phyloP scores from a whole-genome alignment of 2,113 vertebrate genomes.

The Gorsachius goisagi region DNA sequence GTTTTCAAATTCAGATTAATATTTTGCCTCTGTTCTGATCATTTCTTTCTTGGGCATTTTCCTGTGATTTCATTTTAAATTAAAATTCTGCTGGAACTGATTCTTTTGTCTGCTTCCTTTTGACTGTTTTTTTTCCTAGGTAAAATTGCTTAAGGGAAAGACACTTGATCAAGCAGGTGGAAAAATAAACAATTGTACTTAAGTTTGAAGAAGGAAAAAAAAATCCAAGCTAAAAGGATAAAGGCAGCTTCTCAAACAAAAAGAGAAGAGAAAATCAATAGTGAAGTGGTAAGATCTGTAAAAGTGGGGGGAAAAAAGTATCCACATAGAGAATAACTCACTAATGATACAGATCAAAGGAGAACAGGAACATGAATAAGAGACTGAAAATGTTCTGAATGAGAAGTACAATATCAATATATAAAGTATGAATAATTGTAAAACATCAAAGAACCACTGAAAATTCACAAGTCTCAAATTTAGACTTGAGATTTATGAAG shows the following conservation, averaged over 20 bases:
- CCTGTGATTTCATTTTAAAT: not conserved
- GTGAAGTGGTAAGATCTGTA: not conserved
- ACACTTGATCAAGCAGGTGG: not conserved
- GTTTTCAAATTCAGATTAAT: not conserved
- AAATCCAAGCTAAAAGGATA: not conserved
- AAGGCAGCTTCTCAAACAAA: not conserved
- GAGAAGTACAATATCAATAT: conserved; percentile 10
- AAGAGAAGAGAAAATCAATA: conserved; percentile 4
- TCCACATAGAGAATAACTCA: not conserved
- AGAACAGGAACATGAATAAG: not conserved
- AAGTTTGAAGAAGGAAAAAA: not conserved
- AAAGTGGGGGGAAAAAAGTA: not conserved
- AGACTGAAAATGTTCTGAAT: not conserved
- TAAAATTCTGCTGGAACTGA: not conserved
- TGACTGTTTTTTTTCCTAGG: not conserved
- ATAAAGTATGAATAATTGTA: not conserved
- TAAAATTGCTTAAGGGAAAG: not conserved
- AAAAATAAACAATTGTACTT: not conserved
- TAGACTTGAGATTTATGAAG: not conserved
- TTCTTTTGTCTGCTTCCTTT: not conserved
- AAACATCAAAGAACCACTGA: conserved; percentile 7
- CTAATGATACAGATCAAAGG: conserved; percentile 34
- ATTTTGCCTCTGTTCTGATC: not conserved
- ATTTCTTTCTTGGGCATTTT: not conserved
- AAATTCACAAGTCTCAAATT: not conserved